Conservation (phyloP, 1,140 invertebrate species). For the Octopus sinensis region DNA sequence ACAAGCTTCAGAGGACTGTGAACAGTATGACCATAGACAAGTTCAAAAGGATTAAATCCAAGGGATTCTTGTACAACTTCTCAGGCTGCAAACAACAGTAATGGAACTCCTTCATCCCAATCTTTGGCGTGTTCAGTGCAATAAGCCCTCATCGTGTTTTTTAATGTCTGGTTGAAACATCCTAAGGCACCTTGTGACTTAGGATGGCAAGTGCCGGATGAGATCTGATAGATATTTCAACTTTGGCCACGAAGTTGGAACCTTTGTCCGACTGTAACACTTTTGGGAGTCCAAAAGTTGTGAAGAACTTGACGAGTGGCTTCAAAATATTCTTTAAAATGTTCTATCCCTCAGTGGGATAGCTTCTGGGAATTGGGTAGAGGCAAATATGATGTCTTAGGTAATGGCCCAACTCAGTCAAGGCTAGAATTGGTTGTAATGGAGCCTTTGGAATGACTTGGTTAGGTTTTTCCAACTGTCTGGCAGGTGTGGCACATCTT, state of each 20-base stretch:
- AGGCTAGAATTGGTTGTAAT: neutral
- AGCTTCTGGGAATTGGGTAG: neutral
- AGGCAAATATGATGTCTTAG: neutral
- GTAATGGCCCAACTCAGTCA: neutral
- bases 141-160: slow-evolving; percentile 9
- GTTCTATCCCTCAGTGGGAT: neutral
- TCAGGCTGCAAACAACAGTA: neutral
- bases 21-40: neutral
- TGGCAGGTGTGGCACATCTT: too few relatives aligned
- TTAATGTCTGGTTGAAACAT: slow-evolving; percentile 11
- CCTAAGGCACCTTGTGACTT: slow-evolving; percentile 17
- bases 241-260: slow-evolving; percentile 14
- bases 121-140: neutral
- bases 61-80: neutral
- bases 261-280: neutral
- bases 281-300: neutral
- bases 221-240: neutral
- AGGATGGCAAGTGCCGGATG: slow-evolving; percentile 10
- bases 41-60: neutral
- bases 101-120: neutral
- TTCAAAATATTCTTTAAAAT: neutral
- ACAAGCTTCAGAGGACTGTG: neutral
- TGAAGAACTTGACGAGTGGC: neutral
- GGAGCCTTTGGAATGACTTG: neutral
- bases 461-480: too few relatives aligned